These are phyloP conservation scores for Calycopis cecrops DNA, from an alignment of 1,140 invertebrate species.

Conservation along the genomic window DNA sequence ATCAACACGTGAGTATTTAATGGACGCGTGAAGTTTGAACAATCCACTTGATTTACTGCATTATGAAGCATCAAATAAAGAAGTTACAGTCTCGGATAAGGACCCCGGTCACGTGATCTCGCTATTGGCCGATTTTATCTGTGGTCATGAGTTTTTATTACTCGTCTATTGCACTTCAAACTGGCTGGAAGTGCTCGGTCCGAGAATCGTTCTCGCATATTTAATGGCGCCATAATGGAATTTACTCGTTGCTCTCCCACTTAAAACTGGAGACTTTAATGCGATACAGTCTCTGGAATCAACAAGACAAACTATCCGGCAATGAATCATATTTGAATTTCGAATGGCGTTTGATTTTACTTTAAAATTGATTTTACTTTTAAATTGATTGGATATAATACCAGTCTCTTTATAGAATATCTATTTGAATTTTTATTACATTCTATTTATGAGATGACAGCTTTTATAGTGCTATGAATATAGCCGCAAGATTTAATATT, in stretches of 20 bases:
- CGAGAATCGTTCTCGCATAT: conserved; percentile 29
- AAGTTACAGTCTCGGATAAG: conserved; percentile 1
- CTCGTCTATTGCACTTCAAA: conserved; percentile 22
- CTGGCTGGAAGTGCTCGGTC: conserved; percentile 17
- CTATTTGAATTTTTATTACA: no score
- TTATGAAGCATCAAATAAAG: no score
- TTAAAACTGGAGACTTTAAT: conserved; percentile 28
- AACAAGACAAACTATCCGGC: conserved; percentile 26
- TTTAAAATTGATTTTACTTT: no score
- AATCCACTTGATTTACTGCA: no score
- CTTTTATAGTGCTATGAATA: no score
- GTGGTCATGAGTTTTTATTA: conserved; percentile 28
- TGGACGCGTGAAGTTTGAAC: no score
- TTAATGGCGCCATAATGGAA: conserved; percentile 27
- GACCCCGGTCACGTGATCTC: conserved; percentile 1
- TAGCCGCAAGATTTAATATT: no score
- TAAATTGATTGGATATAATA: no score
- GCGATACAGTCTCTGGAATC: conserved; percentile 15
- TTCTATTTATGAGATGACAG: no score
- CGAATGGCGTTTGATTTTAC: no score
- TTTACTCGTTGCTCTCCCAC: conserved; percentile 23
- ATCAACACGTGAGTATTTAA: no score
- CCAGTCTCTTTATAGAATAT: no score
- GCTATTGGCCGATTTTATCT: conserved; percentile 19
- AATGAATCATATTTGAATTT: conserved; percentile 11